phyloP scores from a whole-genome alignment of 1,140 invertebrate species.

The Eupristina koningsbergeri region DNA sequence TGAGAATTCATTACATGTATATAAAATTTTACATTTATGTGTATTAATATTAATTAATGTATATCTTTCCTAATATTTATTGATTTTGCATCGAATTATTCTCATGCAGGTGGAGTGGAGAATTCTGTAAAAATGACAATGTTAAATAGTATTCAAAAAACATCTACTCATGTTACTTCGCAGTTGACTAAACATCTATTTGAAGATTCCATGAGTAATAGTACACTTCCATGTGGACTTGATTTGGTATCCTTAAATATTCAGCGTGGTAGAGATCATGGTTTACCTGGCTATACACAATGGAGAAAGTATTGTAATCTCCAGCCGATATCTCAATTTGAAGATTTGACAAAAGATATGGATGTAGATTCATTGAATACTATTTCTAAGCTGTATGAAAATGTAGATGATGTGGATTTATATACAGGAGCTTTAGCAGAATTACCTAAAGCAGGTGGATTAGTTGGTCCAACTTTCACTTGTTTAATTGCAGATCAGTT shows the following conservation, averaged over 20 bases:
- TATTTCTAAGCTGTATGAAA: conserved; percentile 80
- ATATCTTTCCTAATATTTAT: too few relatives aligned
- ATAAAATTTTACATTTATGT: too few relatives aligned
- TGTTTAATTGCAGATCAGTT: conserved; percentile 93
- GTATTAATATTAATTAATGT: too few relatives aligned
- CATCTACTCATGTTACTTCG: conserved; percentile 71
- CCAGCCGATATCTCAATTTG: conserved; percentile 79
- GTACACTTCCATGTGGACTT: conserved; percentile 77
- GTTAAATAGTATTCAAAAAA: conserved; percentile 78
- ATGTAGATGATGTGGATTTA: conserved; percentile 88
- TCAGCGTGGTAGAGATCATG: conserved; percentile 91
- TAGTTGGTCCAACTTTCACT: conserved; percentile 87
- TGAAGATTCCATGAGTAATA: conserved; percentile 71
- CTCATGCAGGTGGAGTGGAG: conserved; percentile 74
- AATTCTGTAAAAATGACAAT: conserved; percentile 77
- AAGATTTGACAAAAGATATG: conserved; percentile 80
- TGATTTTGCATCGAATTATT: too few relatives aligned
- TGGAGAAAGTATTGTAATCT: conserved; percentile 86
- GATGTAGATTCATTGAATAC: conserved; percentile 77
- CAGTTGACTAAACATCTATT: conserved; percentile 85
- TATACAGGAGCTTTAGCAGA: conserved; percentile 90
- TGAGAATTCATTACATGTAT: too few relatives aligned
- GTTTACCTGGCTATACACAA: conserved; percentile 84
- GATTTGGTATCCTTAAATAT: conserved; percentile 91
- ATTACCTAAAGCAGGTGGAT: conserved; percentile 77